phyloP scores from a whole-genome alignment of 2,797 vertebrate species.

The Dendrocincla tyrannina region DNA sequence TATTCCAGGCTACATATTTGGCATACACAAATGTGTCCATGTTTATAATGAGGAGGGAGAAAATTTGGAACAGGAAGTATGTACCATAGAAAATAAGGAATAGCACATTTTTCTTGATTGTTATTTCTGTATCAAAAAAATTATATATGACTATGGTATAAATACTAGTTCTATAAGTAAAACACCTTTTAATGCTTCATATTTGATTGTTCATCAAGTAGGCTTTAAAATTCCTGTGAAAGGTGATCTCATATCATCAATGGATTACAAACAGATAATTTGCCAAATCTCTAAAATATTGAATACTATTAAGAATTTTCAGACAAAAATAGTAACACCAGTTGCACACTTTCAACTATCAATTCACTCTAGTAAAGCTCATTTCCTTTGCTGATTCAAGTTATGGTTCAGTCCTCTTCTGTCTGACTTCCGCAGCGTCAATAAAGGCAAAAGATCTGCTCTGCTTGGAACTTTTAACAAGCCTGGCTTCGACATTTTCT shows the following conservation, averaged over 20 bases:
- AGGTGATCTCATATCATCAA: neutral
- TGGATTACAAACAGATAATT: neutral
- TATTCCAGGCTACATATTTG: neutral
- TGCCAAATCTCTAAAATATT: neutral
- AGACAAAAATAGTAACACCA: neutral
- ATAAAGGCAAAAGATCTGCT: neutral
- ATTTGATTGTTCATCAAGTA: neutral
- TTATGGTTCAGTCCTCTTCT: neutral
- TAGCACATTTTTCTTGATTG: neutral
- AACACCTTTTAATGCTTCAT: neutral
- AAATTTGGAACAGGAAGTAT: neutral
- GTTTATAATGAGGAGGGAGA: neutral
- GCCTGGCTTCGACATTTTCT: neutral
- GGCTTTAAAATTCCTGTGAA: neutral
- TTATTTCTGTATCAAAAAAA: neutral
- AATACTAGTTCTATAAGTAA: neutral
- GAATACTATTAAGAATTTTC: neutral
- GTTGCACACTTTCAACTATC: neutral
- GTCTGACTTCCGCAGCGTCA: neutral
- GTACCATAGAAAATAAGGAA: neutral
- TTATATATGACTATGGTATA: neutral
- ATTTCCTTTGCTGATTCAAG: slow-evolving; percentile 5
- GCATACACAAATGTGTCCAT: neutral
- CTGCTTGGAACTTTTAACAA: neutral
- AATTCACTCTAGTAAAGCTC: neutral